Conservation (phyloP, 64 coral and sea anemone species). For the Montipora cactus region DNA sequence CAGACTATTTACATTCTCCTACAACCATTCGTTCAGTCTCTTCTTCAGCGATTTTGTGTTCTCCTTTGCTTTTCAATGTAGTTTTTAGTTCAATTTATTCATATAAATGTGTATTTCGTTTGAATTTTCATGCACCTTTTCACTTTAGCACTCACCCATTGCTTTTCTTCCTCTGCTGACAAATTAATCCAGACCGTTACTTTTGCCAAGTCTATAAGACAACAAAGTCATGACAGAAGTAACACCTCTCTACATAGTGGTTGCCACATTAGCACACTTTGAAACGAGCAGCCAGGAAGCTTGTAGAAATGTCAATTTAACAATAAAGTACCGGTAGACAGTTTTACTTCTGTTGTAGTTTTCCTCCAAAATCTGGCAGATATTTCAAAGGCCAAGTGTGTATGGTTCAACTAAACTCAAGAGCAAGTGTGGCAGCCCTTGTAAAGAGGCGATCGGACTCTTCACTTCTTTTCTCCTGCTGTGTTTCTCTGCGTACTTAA, state of each 20-base stretch:
- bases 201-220: slow-evolving; percentile 34
- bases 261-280: slow-evolving; percentile 23
- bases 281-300: not conserved
- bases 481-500: slow-evolving; percentile 5
- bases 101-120: not conserved
- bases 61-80: not conserved
- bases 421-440: slow-evolving; percentile 45
- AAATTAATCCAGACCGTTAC: slow-evolving; percentile 17
- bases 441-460: slow-evolving; percentile 54
- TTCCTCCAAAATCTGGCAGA: slow-evolving; percentile 19
- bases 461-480: slow-evolving; percentile 57
- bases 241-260: slow-evolving; percentile 33
- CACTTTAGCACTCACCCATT: not conserved
- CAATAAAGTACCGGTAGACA: not conserved
- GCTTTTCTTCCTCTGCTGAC: not conserved
- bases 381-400: slow-evolving; percentile 25
- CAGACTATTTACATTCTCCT: not conserved
- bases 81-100: not conserved
- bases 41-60: not conserved
- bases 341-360: slow-evolving; percentile 21
- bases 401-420: slow-evolving; percentile 14
- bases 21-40: not conserved
- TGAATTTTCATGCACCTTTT: not conserved
- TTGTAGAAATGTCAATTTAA: not conserved
- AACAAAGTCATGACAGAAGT: slow-evolving; percentile 22